phyloP scores from a whole-genome alignment of 2,888 invertebrate genomes.

The Polymixis flavicincta region DNA sequence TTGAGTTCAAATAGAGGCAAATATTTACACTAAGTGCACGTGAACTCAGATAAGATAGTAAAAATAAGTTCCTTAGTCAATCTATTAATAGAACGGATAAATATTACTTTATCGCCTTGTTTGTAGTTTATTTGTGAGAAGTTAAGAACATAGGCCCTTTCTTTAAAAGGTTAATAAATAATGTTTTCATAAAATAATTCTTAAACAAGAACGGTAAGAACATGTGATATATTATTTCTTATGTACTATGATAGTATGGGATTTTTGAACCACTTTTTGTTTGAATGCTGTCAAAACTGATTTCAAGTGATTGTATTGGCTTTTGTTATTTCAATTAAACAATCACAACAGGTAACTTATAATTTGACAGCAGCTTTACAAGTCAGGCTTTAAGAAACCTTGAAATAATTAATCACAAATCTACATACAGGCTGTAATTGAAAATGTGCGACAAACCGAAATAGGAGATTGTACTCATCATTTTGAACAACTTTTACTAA shows the following conservation, averaged over 20 bases:
- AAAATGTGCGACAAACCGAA: no score
- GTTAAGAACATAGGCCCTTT: not conserved
- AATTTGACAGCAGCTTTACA: not conserved
- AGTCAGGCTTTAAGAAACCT: not conserved
- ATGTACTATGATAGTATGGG: no score
- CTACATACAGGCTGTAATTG: no score
- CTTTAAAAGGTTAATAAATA: not conserved
- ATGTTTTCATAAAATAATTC: not conserved
- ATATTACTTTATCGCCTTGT: conserved; percentile 30
- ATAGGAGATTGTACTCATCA: no score
- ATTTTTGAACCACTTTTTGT: no score
- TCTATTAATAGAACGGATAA: conserved; percentile 40
- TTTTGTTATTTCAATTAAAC: not conserved
- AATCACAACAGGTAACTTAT: not conserved
- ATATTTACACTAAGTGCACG: conserved; percentile 19
- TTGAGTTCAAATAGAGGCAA: conserved; percentile 25
- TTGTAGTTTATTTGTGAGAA: not conserved
- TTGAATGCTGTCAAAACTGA: not conserved
- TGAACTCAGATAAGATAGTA: conserved; percentile 31
- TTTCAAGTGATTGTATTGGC: not conserved
- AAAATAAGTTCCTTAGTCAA: conserved; percentile 44
- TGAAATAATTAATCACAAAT: not conserved
- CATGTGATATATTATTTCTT: no score
- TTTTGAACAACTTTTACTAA: no score
- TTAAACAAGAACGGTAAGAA: not conserved